Evolutionary conservation across 2,888 invertebrate genomes (phyloP), one percentile per base, ranked within the genome.

Genomic region (Campoplex nolae): DNA sequence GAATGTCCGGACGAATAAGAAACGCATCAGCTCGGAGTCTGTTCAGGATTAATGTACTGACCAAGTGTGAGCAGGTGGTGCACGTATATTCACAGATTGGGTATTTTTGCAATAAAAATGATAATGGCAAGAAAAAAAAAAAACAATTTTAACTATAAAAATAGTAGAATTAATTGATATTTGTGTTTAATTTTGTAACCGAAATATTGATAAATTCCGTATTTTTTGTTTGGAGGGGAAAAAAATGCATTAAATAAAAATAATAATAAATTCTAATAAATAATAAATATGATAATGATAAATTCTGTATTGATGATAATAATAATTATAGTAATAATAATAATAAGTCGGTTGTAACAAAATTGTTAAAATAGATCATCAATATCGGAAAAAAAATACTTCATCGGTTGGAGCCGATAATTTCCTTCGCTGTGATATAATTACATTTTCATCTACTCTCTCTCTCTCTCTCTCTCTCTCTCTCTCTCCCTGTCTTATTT

Each of bases 11-110:
- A 48, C 75, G 82, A 68, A 51, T 67, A 56, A 54, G 56, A 65
- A 71, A 32, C 18, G 38, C 58, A 83, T 38, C 38, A 51, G 48
- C 71, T 75, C 62, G 71, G 71, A 77, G 71, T 62, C 76, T 51
- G 77, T 28, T 42, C 48, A 51, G 67, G 76, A 77, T 84, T 73
- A 74, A 81, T 71, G 71, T 73, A 32, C 58, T 51, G 76, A 38
- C 56, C 76, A 42, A 42, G 51, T n/a, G 68, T 73, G 51, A 38
- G 86, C 86, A 86, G 86, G 80, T 86, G 86, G 67, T 74, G 73
- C 80, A 42, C 62, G 71, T 38, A 71, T 45, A 56, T 75, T 38
- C 3, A 32, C n/a, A 11, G 28, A 58, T 23, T 11, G 11, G 23
- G 11, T 3, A 3, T 11, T 13, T 0, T 13, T 0, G 3, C 11